A percentile compares a stretch with the other conserved stretches of the same genome.
phyloP scores from a whole-genome alignment of 2,797 vertebrate species.

The Tenualosa ilisha region DNA sequence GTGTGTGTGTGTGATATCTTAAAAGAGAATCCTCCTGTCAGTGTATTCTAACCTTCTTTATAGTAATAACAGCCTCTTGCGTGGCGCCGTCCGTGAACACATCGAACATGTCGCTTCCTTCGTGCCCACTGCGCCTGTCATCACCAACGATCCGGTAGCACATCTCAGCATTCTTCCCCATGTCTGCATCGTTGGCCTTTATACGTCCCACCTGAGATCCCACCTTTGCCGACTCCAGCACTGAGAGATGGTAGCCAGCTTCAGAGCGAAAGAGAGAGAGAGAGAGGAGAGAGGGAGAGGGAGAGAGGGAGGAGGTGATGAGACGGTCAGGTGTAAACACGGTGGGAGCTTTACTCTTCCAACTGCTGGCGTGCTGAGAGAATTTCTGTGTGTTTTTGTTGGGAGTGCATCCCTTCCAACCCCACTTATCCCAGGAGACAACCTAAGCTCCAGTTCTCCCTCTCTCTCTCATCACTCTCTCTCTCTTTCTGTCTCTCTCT shows the following conservation, averaged over 20 bases:
- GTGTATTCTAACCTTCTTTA: conserved; percentile 83
- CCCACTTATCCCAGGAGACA: conserved; percentile 34
- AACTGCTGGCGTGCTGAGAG: background rate
- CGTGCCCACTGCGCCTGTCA: conserved; percentile 69
- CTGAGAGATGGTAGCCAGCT: conserved; percentile 90
- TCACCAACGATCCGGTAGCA: conserved; percentile 86
- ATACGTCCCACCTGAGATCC: conserved; percentile 88
- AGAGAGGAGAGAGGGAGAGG: background rate
- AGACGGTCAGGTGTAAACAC: conserved; percentile 41
- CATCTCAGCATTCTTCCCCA: conserved; percentile 88
- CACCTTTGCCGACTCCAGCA: conserved; percentile 83
- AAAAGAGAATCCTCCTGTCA: too few species aligned
- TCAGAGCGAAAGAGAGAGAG: background rate
- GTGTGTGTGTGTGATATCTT: background rate
- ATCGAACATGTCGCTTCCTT: conserved; percentile 77
- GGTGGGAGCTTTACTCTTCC: conserved; percentile 43
- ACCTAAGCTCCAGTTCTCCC: conserved; percentile 38
- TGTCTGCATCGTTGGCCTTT: conserved; percentile 90
- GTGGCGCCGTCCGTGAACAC: conserved; percentile 89
- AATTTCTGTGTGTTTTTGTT: conserved; percentile 6
- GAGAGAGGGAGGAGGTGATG: conserved; percentile 24
- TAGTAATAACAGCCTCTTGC: conserved; percentile 91
- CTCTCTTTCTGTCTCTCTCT: background rate
- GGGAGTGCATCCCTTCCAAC: background rate
- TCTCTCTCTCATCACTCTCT: background rate